Conservation (phyloP, 2,888 invertebrate genomes). For the Pandemis cinnamomeana region DNA sequence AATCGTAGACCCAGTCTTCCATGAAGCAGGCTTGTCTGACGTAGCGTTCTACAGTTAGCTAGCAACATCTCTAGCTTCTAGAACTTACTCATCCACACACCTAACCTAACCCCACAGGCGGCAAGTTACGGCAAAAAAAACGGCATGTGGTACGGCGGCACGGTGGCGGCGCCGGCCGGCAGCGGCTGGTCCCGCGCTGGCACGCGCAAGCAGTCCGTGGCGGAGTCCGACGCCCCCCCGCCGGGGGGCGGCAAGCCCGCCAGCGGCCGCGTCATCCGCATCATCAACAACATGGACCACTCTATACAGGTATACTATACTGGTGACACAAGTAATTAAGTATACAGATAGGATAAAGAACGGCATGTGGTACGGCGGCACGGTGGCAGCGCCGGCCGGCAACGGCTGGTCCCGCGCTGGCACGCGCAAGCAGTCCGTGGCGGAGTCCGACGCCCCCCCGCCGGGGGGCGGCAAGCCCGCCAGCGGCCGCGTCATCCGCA, state of each 20-base stretch:
- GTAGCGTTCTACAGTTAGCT: no score
- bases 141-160: slow-evolving; percentile 92
- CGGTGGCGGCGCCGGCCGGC: slow-evolving; percentile 74
- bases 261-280: slow-evolving; percentile 94
- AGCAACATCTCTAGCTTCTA: no score
- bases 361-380: slow-evolving; percentile 72
- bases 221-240: slow-evolving; percentile 91
- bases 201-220: slow-evolving; percentile 93
- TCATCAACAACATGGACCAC: slow-evolving; percentile 97
- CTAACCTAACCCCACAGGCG: slow-evolving; percentile 82
- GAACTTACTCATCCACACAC: neutral
- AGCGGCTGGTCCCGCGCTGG: slow-evolving; percentile 90
- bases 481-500: slow-evolving; percentile 94
- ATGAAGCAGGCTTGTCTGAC: no score
- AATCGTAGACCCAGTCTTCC: no score
- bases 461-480: slow-evolving; percentile 89
- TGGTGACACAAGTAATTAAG: no score
- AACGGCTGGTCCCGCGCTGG: slow-evolving; percentile 90
- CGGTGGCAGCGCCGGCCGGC: slow-evolving; percentile 74
- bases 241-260: slow-evolving; percentile 89
- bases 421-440: slow-evolving; percentile 93
- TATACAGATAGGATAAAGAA: no score
- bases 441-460: slow-evolving; percentile 91
- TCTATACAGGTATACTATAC: slow-evolving; percentile 91
- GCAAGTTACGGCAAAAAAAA: slow-evolving; percentile 96